These are phyloP conservation scores for Catalaphyllia jardinei DNA, from an alignment of 64 coral and sea anemone species.

Conservation along the genomic window DNA sequence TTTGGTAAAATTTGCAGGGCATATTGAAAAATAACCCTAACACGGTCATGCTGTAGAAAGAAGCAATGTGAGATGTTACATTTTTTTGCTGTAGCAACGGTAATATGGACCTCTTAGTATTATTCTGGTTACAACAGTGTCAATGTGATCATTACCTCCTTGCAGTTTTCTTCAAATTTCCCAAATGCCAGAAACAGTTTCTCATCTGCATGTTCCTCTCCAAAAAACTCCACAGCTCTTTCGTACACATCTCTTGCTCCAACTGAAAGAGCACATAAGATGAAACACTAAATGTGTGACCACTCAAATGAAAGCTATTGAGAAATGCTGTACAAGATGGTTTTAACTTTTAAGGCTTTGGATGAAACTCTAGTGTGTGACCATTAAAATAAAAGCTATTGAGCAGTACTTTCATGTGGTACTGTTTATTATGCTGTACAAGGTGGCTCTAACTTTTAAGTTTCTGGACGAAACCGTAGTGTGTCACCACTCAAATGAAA, in stretches of 20 bases:
- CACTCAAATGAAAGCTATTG: too few species aligned
- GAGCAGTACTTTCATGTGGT: too few species aligned
- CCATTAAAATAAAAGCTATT: too few species aligned
- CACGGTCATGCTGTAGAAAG: constrained; percentile 83
- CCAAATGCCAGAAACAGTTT: constrained; percentile 96
- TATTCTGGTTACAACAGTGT: background rate
- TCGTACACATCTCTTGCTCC: constrained; percentile 84
- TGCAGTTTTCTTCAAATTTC: constrained; percentile 96
- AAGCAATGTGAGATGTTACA: background rate
- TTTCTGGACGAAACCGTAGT: too few species aligned
- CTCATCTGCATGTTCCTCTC: constrained; percentile 95
- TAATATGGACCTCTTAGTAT: background rate
- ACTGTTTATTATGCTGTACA: too few species aligned
- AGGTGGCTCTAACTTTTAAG: too few species aligned
- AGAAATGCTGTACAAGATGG: too few species aligned
- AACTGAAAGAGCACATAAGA: constrained; percentile 42
- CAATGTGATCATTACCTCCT: constrained; percentile 66
- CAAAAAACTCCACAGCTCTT: constrained; percentile 98
- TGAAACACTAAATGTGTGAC: background rate
- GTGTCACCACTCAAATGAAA: too few species aligned
- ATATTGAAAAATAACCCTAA: constrained; percentile 97
- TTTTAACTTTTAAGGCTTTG: too few species aligned
- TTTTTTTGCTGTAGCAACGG: background rate
- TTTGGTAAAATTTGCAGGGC: constrained; percentile 94
- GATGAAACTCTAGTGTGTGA: background rate